Conservation (phyloP, 2,888 invertebrate species). For the Hirudinaria manillensis region DNA sequence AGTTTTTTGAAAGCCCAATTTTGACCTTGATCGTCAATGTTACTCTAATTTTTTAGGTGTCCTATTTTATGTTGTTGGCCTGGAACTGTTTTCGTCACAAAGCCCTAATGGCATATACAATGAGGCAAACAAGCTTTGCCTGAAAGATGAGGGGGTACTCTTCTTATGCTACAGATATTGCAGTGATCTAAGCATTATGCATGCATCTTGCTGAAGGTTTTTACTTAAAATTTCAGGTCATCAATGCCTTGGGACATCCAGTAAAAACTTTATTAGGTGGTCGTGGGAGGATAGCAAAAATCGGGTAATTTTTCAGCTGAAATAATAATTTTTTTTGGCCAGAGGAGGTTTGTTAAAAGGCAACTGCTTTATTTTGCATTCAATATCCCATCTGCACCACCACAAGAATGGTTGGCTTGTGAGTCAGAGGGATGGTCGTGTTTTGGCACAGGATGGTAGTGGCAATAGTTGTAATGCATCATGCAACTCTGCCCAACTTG, state of each 20-base stretch:
- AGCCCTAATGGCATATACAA: constrained; percentile 23
- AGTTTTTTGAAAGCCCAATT: no score
- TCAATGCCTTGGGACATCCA: neutral
- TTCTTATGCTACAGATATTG: neutral
- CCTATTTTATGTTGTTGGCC: constrained; percentile 2
- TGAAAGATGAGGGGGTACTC: constrained; percentile 20
- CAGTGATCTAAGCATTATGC: neutral
- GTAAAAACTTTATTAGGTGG: neutral
- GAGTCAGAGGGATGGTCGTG: no score
- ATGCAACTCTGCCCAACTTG: no score
- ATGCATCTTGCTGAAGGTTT: neutral
- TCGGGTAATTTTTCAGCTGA: neutral
- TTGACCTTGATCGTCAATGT: no score
- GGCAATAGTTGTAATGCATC: no score
- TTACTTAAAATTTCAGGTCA: neutral
- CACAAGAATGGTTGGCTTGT: no score
- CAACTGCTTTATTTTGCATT: no score
- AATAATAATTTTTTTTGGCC: no score
- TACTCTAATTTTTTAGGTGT: neutral
- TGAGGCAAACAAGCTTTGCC: constrained; percentile 10
- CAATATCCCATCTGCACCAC: no score
- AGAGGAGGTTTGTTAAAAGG: no score
- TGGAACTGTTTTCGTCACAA: constrained; percentile 22
- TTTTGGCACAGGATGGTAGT: no score
- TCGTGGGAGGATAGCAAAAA: neutral